A percentile compares a stretch with the other conserved stretches of the same genome.
Evolutionary conservation across 1,140 invertebrate genomes (phyloP).

Genomic region (Brachionus calyciflorus): DNA sequence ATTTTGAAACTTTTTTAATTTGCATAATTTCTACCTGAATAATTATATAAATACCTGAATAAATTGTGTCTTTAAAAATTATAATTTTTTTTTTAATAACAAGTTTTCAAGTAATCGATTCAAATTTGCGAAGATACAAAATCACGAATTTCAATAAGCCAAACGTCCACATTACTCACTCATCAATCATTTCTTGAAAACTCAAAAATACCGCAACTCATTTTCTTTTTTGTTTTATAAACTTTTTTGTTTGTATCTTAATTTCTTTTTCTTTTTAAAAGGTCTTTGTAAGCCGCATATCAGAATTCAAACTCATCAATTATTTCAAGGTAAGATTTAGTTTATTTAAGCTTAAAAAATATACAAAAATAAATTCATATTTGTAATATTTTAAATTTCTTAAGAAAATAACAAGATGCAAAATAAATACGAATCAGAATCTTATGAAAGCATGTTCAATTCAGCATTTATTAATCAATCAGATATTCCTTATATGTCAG

Average conservation of each 20-base stretch:
- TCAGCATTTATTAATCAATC: slow-evolving; percentile 4
- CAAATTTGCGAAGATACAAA: too few species aligned
- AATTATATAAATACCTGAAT: too few species aligned
- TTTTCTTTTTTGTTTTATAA: not conserved
- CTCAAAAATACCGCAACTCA: not conserved
- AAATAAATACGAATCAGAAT: not conserved
- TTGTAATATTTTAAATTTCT: not conserved
- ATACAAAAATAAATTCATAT: not conserved
- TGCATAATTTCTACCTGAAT: too few species aligned
- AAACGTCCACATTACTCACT: not conserved
- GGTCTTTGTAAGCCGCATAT: not conserved
- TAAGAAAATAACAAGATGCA: not conserved
- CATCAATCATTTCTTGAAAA: not conserved
- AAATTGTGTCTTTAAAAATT: too few species aligned
- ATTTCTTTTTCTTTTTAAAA: not conserved
- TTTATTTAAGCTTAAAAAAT: not conserved
- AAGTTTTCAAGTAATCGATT: too few species aligned
- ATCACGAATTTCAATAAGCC: not conserved
- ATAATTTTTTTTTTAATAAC: too few species aligned
- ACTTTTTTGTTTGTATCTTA: not conserved
- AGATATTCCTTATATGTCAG: not conserved
- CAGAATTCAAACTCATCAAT: slow-evolving; percentile 36
- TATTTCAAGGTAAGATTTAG: too few species aligned
- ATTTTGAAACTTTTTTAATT: slow-evolving; percentile 4
- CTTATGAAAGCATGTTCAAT: too few species aligned